Conservation (phyloP, 2,888 invertebrate species). For the Eustalomyia histrio region DNA sequence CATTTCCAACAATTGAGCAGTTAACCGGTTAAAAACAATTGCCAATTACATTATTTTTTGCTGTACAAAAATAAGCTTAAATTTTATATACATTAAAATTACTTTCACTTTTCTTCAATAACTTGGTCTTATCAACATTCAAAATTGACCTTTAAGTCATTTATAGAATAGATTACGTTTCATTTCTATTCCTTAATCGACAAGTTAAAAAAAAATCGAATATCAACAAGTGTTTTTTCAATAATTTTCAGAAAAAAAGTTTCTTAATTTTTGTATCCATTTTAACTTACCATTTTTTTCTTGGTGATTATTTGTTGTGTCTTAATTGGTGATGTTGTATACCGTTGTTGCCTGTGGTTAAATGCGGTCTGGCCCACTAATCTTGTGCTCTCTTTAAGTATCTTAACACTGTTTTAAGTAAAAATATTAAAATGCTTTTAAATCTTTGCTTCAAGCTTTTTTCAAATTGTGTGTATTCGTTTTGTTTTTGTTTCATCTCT, state of each 20-base stretch:
- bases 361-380: constrained; percentile 27
- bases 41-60: neutral
- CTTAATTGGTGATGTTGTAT: constrained; percentile 32
- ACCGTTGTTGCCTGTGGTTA: constrained; percentile 31
- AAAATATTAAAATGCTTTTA: constrained; percentile 56
- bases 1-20: no score
- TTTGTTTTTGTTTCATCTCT: neutral
- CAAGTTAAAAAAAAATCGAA: neutral
- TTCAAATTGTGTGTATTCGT: constrained; percentile 25
- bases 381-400: constrained; percentile 37
- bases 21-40: no score
- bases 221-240: constrained; percentile 62
- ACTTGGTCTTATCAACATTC: constrained; percentile 33
- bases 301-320: constrained; percentile 43
- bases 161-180: neutral
- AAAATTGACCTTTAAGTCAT: constrained; percentile 35
- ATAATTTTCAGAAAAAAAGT: neutral
- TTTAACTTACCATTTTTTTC: constrained; percentile 66
- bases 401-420: constrained; percentile 49
- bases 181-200: neutral
- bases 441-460: constrained; percentile 50
- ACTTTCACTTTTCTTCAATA: constrained; percentile 35
- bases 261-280: neutral
- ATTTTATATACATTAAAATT: neutral
- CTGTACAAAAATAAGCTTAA: neutral